Evolutionary conservation across 2,888 invertebrate genomes (phyloP).

Genomic region (Auanema freiburgensis): DNA sequence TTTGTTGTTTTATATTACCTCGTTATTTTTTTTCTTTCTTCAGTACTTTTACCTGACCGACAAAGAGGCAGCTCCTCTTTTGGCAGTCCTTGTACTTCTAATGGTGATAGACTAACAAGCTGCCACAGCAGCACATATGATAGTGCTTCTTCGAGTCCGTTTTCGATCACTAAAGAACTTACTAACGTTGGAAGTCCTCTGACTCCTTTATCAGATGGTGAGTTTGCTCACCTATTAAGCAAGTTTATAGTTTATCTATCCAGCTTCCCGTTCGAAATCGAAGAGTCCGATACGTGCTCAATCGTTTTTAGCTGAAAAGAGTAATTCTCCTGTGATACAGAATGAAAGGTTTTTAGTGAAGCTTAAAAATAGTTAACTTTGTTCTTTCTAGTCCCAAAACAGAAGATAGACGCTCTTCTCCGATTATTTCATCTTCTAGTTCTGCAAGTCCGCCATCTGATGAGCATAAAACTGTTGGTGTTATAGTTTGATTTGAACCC

Average conservation of each 20-base stretch:
- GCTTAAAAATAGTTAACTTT: too few relatives aligned
- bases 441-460: too few relatives aligned
- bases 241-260: not conserved
- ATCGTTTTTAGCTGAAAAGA: not conserved
- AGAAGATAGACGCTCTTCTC: too few relatives aligned
- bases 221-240: not conserved
- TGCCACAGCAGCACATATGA: not conserved
- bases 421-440: too few relatives aligned
- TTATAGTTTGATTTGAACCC: too few relatives aligned
- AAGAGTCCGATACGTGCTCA: slow-evolving; percentile 14
- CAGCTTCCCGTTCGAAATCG: slow-evolving; percentile 20
- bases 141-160: slow-evolving; percentile 18
- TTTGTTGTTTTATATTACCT: slow-evolving; percentile 2
- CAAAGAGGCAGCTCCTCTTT: slow-evolving; percentile 7
- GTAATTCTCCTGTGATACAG: not conserved
- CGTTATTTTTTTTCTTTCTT: too few relatives aligned
- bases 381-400: too few relatives aligned
- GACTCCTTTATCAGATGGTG: slow-evolving; percentile 18
- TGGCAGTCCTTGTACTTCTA: slow-evolving; percentile 15
- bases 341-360: not conserved
- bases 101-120: not conserved
- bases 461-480: too few relatives aligned
- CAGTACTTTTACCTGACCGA: slow-evolving; percentile 17
- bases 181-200: slow-evolving; percentile 21
- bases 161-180: slow-evolving; percentile 22